Evolutionary conservation across 2,888 invertebrate genomes (phyloP), one percentile per base, ranked within the genome.

Genomic region (Drosophila mettleri): DNA sequence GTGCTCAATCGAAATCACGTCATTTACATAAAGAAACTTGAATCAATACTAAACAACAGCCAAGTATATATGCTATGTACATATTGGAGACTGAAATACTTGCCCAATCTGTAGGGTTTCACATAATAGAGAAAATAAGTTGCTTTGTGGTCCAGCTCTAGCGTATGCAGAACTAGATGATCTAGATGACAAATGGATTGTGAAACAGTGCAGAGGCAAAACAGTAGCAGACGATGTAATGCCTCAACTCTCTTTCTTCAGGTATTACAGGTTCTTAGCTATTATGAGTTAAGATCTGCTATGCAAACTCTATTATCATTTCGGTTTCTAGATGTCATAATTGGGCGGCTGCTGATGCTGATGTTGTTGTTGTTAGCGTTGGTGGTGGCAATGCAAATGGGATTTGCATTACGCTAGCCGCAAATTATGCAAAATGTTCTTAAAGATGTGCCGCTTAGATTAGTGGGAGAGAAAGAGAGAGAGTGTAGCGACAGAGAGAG

Each of bases 401-500:
- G 83, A 86, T 86, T 84, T 80, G 75, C 72, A 74, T 80, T 78
- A 78, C 80, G 68, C 52, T 66, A 65, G 70, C 65, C 73, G 84
- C 86, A 86, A 84, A 84, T 84, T 83, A 84, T 88, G 88, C 86
- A 84, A 84, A 88, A 80, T 86, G 69, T 65, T 63, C 68, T 86
- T 69, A 62, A 53, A 86, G 86, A 88, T 86, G 74, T 75, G 69
- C 86, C 72, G 84, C 84, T 66, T n/a, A 80, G 84, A 88, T 84
- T 84, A 80, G n/a, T 1, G 45, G 16, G 20, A 72, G 38, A 38
- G 59, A 65, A 10, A 9, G 54, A 16, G 36, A 69, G 64, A 64
- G 38, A 12, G 36, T 18, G 62, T 24, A 38, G 14, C 12, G 33
- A 39, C n/a, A 12, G 14, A 27, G 27, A 33, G 31, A 77, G 22